Evolutionary conservation across 1,140 invertebrate genomes (phyloP).

Genomic region (Scylla paramamosain): DNA sequence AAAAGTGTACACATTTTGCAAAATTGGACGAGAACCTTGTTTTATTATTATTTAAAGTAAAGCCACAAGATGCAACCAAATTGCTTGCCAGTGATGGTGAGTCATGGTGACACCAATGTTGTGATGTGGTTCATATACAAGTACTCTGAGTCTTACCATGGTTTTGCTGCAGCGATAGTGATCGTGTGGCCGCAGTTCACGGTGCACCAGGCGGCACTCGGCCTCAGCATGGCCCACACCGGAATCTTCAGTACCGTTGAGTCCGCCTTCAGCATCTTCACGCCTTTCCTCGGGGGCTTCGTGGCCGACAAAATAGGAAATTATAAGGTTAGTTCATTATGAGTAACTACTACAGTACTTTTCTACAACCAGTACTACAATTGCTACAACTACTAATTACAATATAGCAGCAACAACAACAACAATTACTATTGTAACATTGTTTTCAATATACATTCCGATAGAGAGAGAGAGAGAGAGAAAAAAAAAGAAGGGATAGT

Average conservation of each 20-base stretch:
- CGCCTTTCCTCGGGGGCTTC: slow-evolving; percentile 35
- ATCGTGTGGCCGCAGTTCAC: slow-evolving; percentile 63
- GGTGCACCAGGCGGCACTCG: slow-evolving; percentile 45
- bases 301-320: slow-evolving; percentile 59
- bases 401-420: no score
- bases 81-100: no score
- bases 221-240: slow-evolving; percentile 52
- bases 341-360: no score
- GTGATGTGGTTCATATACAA: not conserved
- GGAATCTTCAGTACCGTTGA: not conserved
- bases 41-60: no score
- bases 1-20: not conserved
- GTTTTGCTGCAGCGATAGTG: slow-evolving; percentile 44
- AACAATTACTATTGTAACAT: no score
- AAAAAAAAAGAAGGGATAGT: no score
- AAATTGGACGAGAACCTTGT: no score
- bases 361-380: not conserved
- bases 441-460: no score
- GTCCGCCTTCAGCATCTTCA: not conserved
- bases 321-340: slow-evolving; percentile 46
- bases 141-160: not conserved
- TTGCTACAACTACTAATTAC: no score
- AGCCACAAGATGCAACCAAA: no score
- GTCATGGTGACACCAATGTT: no score
- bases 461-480: no score